Evolutionary conservation across 2,113 vertebrate species (phyloP).

Genomic region (Colius striatus): DNA sequence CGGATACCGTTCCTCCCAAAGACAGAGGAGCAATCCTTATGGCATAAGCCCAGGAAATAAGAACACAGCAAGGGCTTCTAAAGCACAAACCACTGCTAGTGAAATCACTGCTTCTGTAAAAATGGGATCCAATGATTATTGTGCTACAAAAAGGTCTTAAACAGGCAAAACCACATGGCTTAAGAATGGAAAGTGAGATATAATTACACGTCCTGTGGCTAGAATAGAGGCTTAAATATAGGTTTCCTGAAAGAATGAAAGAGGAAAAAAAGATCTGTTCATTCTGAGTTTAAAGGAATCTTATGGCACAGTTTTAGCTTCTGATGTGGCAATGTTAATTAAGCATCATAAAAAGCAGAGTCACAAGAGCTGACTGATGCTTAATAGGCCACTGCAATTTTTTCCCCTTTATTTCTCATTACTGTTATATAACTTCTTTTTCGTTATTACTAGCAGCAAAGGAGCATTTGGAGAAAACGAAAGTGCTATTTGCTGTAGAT

Average conservation of each 20-base stretch:
- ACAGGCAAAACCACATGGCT: background rate
- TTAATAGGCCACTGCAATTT: background rate
- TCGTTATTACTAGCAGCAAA: background rate
- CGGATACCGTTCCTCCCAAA: background rate
- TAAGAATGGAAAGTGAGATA: background rate
- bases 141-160: slow-evolving; percentile 10
- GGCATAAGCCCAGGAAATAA: background rate
- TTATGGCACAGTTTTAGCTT: background rate
- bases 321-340: background rate
- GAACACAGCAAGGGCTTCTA: background rate
- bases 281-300: background rate
- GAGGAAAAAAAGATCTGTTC: background rate
- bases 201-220: background rate
- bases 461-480: background rate
- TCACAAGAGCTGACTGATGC: background rate
- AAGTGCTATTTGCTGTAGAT: background rate
- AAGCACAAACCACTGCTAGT: background rate
- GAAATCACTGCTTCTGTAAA: slow-evolving; percentile 2
- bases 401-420: background rate
- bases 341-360: background rate
- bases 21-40: background rate
- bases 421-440: background rate
- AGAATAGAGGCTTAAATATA: background rate
- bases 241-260: background rate
- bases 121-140: background rate